Evolutionary conservation across 2,888 invertebrate genomes (phyloP).

Genomic region (Agrotis ipsilon): DNA sequence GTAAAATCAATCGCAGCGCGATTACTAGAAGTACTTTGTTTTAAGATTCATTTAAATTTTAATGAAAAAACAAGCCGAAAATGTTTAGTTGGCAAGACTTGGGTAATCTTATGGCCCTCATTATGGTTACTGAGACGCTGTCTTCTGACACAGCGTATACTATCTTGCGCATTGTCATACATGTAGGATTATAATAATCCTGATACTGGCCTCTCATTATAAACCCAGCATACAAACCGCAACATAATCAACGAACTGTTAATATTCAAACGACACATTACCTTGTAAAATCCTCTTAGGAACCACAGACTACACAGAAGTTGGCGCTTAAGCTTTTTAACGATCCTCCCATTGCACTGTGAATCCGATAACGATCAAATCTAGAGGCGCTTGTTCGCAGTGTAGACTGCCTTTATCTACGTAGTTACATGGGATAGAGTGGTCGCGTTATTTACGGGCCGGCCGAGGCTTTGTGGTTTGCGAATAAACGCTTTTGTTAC

Average conservation of each 20-base stretch:
- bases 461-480: conserved; percentile 73
- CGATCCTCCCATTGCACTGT: conserved; percentile 52
- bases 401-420: conserved; percentile 58
- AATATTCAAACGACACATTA: conserved; percentile 39
- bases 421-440: conserved; percentile 63
- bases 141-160: no score
- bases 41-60: no score
- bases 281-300: conserved; percentile 33
- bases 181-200: background rate
- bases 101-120: no score
- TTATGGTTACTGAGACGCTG: no score
- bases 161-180: background rate
- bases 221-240: background rate
- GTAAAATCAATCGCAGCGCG: no score
- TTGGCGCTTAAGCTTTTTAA: conserved; percentile 59
- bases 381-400: conserved; percentile 59
- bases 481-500: conserved; percentile 78
- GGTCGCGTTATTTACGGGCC: conserved; percentile 76
- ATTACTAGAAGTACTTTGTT: no score
- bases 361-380: conserved; percentile 62
- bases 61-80: no score
- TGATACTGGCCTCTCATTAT: background rate
- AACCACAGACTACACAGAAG: conserved; percentile 36
- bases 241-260: conserved; percentile 10
- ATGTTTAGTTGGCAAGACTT: no score